Evolutionary conservation across 2,888 invertebrate genomes (phyloP), one percentile per base, ranked within the genome.

Genomic region (Trissolcus japonicus): DNA sequence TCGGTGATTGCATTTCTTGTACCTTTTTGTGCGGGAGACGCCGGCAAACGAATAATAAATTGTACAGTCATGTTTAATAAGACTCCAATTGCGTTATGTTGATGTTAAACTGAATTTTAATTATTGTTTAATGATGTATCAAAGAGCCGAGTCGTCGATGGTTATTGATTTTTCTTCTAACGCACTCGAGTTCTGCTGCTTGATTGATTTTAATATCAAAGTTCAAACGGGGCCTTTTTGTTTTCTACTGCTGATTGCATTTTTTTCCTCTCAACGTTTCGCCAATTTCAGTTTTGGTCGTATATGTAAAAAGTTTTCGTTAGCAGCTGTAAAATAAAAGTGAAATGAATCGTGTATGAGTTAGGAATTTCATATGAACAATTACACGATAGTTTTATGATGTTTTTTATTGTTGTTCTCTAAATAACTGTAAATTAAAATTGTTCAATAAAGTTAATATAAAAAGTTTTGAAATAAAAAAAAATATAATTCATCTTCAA

Each of bases 41-140:
- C 35, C 35, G 56, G 57, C 51, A 57, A 46, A 62, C 50, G 61
- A 66, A 71, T 71, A 67, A 71, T 66, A 62, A 76, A 62, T 71
- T 62, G 71, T 76, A 57, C 66, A 76, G 76, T 76, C 71, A 71
- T 71, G 71, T 62, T 76, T 71, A 76, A 76, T 71, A 76, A 76
- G 76, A 66, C 51, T 61, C 50, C 46, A 76, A 76, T 76, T 76
- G 71, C 66, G 76, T 71, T 71, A 71, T 51, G 66, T 69, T 62
- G 35, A 35, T 35, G 71, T 76, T 71, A 66, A 71, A 66, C 63
- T 67, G 66, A 76, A 71, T 71, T 76, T 71, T 76, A 76, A 76
- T 76, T 76, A 71, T 71, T 71, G 71, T 71, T 66, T 76, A 66
- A 76, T 76, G 69, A 66, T 66, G 69, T 71, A 71, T 65, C 43